Evolutionary conservation across 1,140 invertebrate genomes (phyloP), one percentile per base, ranked within the genome.

Genomic region (Phenacoccus solenopsis): DNA sequence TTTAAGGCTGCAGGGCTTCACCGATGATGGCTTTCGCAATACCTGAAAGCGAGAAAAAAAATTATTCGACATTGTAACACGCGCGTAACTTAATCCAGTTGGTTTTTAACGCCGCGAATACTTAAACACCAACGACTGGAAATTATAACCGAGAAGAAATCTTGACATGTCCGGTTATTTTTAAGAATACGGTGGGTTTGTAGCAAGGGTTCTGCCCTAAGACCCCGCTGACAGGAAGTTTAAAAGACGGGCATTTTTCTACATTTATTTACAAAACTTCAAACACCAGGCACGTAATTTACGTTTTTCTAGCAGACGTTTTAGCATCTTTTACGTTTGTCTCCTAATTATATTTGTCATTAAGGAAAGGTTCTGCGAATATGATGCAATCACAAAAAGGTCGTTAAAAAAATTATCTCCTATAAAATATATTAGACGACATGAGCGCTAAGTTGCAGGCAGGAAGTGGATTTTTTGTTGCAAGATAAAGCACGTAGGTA

Each of bases 301-400:
- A 64, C 59, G 59, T 64, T 64, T 64, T 64, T 64, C 25, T 24
- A 64, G 20, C 59, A 64, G 59, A 64, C 59, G 59, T 64, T 38
- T 38, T 38, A 27, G 10, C 25, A 64, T 64, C 59, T 64, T 64
- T 64, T 24, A 64, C 59, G 13, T 24, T 64, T 27, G 59, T 24
- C 21, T 64, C 59, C 25, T 64, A 64, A 64, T 64, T 64, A 64
- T 64, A 64, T 64, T 64, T 64, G 59, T 64, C 59, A 64, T 64
- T 64, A 64, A 16, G 59, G 38, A 32, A 32, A 32, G 30, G 30
- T 32, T 32, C 5, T 5, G 38, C 4, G 38, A 49, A 49, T 49
- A 49, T 9, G 2, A 49, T n/a, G 38, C 20, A 49, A 49, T 49
- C 38, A n/a, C 38, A n/a, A 49, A 49, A 49, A 49, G 38, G 38